phyloP scores from a whole-genome alignment of 2,888 invertebrate genomes.

The Linyphia triangularis region DNA sequence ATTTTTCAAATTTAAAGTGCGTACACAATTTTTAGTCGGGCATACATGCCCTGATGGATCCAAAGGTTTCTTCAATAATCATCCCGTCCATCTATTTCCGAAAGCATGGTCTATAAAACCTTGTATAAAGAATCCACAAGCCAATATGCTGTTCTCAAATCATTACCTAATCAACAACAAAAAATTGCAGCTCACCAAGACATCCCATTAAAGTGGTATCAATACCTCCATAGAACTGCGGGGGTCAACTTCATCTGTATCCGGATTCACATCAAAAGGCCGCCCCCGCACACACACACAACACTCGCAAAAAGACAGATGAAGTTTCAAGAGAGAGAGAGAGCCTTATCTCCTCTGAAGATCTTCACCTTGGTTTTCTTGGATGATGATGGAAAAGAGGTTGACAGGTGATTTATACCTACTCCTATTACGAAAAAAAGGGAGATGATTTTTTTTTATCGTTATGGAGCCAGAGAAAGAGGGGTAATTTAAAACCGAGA shows the following conservation, averaged over 20 bases:
- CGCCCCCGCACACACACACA: conserved; percentile 51
- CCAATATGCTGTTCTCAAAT: too few species aligned
- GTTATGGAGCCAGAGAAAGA: background rate
- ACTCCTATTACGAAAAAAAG: background rate
- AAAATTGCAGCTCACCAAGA: background rate
- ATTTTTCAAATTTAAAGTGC: too few species aligned
- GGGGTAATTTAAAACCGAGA: background rate
- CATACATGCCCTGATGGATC: too few species aligned
- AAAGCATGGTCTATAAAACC: too few species aligned
- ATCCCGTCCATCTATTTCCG: too few species aligned
- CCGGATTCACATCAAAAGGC: conserved; percentile 19
- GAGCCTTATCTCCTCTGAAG: conserved; percentile 37
- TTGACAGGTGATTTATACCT: conserved; percentile 45
- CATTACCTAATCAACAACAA: too few species aligned
- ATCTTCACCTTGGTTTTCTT: conserved; percentile 43
- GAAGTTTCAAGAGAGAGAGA: conserved; percentile 29
- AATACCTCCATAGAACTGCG: background rate
- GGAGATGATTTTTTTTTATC: background rate
- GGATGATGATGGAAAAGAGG: conserved; percentile 58
- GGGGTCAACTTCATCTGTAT: background rate
- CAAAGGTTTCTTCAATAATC: too few species aligned
- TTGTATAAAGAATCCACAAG: too few species aligned
- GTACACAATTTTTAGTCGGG: too few species aligned
- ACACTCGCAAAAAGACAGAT: conserved; percentile 44
- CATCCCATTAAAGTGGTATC: background rate